Base-by-base conservation (phyloP, 2,797 vertebrate species). In the Micromesistius poutassou region DNA sequence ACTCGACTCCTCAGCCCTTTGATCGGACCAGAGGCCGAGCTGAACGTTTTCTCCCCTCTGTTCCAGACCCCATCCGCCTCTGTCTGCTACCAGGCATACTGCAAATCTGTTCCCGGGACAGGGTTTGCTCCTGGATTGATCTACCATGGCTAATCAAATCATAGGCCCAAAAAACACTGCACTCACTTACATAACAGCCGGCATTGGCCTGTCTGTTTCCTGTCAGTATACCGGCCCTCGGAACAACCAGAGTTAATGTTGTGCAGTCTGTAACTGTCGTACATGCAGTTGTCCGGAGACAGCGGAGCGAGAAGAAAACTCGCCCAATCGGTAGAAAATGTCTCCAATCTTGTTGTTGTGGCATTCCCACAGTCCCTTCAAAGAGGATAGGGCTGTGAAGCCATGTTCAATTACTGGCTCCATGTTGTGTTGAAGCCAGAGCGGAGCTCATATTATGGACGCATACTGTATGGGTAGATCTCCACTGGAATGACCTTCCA, bases 141-240 rank as follows among this genome's bases (percentile, higher is more conserved):
- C 86, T 81, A 80, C 81, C 76, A 77, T 4, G 12, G 72, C 79
- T 82, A 82, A 85, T 84, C 74, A 84, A 82, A 85, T 83, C 74
- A 79, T 36, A 78, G 19, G 25, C 76, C 38, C 40, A 25, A 73
- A 38, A 36, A 40, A 35, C 25, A 31, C 70, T 16, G 12, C 70
- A 80, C 73, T 71, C 75, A 74, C 50, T 87, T 88, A 77, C 1
- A 33, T 82, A 85, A 85, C 74, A 28, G 38, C 31, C 35, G 30
- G 71, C 62, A 12, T 68, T 68, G 62, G n/a, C 25, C n/a, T 1
- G 62, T 25, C n/a, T 10, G n/a, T 10, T n/a, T 68, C 25, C 4
- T 28, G 62, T 28, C 9, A 68, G 8, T 28, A 8, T 3, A 28
- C 55, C 2, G 62, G 62, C 62, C 62, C 62, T 68, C 13, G 62